Conservation (phyloP, 2,113 vertebrate species). For the Macquaria ambigua region DNA sequence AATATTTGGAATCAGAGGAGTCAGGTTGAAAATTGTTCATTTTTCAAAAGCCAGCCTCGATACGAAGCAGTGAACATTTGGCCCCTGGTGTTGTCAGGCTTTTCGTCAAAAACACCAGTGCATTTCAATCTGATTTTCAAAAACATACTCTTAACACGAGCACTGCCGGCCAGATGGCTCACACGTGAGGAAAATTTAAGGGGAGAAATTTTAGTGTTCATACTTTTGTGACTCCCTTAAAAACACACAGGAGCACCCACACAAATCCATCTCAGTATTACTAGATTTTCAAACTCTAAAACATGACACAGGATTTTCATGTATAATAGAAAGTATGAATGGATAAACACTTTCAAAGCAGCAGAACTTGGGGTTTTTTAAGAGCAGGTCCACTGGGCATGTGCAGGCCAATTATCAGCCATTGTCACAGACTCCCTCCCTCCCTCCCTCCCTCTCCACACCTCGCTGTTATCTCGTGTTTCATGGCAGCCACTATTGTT, state of each 20-base stretch:
- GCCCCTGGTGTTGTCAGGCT: neutral
- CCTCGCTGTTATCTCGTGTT: slow-evolving; percentile 43
- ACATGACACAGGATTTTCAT: neutral
- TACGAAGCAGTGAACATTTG: neutral
- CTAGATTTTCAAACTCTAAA: neutral
- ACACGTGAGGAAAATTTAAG: neutral
- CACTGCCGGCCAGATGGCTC: neutral
- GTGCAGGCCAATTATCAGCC: slow-evolving; percentile 44
- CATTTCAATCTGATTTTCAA: slow-evolving; percentile 24
- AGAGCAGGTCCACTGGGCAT: slow-evolving; percentile 31
- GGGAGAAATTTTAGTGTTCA: neutral
- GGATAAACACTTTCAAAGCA: slow-evolving; percentile 23
- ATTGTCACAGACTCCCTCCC: slow-evolving; percentile 6
- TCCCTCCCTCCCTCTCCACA: neutral
- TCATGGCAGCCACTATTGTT: slow-evolving; percentile 38
- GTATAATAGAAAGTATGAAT: slow-evolving; percentile 15
- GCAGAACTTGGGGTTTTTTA: slow-evolving; percentile 33
- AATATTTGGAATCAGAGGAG: slow-evolving; percentile 26
- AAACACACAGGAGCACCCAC: neutral
- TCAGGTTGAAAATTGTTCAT: slow-evolving; percentile 9
- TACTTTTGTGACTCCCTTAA: neutral
- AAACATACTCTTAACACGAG: neutral
- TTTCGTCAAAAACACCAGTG: slow-evolving; percentile 17
- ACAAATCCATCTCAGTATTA: neutral
- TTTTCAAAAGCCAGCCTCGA: slow-evolving; percentile 33